Evolutionary conservation across 1,140 invertebrate genomes (phyloP), one percentile per base, ranked within the genome.

Genomic region (Leptinotarsa defecta): DNA sequence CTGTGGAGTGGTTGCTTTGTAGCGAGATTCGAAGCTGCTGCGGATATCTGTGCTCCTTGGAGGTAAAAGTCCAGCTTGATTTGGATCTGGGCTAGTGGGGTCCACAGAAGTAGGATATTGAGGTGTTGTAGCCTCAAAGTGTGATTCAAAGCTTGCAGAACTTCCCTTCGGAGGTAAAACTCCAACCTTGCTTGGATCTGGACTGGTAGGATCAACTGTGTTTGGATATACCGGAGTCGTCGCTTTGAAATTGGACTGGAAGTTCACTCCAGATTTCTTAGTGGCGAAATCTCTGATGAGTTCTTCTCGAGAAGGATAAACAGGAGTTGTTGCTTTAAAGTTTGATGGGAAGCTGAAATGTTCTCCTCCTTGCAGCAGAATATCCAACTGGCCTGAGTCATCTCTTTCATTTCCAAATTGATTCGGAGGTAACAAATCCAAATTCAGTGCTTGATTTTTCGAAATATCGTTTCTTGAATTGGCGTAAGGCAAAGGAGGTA

Each of bases 221-320:
- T 75, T 79, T 6, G 84, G 84, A 74, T 83, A 85, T 11, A 84
- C 83, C 24, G 84, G 84, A 15, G 84, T 85, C 15, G 84, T 85
- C 1, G 82, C 82, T 64, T 81, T 81, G 68, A 82, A 84, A 13
- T 65, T 71, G 4, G 79, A 83, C 64, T 78, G 70, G 61, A 83
- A 84, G 78, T 83, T 83, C 5, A 74, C 76, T 24, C 63, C 15
- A 19, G 6, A 15, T 13, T 48, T 69, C 48, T 71, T 52, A 15
- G 13, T 24, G 2, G 19, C 48, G 13, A 61, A 24, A 15, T 52
- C 70, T 22, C 20, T 52, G 3, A 79, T 73, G n/a, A 76, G 22
- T 49, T 80, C 79, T 11, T 81, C 81, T 34, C 61, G 52, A 77
- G 52, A 76, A n/a, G 84, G 82, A 69, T 82, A 84, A 8, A 83